Conservation (phyloP, 1,140 invertebrate species). For the Drosophila azteca region DNA sequence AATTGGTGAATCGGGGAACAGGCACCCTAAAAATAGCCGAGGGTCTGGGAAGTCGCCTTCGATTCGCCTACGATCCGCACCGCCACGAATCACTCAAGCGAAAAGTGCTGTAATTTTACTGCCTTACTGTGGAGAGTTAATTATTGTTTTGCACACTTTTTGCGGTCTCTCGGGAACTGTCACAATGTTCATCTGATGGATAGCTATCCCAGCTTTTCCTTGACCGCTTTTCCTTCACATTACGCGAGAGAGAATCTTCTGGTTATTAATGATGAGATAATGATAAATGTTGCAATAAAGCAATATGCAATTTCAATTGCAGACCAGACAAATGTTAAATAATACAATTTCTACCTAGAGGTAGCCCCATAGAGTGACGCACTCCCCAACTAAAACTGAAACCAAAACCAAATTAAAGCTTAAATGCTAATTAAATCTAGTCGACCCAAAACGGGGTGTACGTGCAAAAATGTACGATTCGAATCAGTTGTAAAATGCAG, state of each 20-base stretch:
- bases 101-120: conserved; percentile 52
- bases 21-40: conserved; percentile 55
- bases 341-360: conserved; percentile 31
- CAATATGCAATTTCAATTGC: conserved; percentile 2
- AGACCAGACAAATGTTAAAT: conserved; percentile 45
- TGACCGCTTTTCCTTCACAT: conserved; percentile 14
- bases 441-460: conserved; percentile 28
- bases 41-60: conserved; percentile 9
- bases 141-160: conserved; percentile 41
- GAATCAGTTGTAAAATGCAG: conserved; percentile 48
- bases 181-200: conserved; percentile 12
- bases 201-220: no score
- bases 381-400: background rate
- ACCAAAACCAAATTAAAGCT: conserved; percentile 36
- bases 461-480: conserved; percentile 59
- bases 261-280: conserved; percentile 17
- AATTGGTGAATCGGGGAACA: no score
- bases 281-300: background rate
- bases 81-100: conserved; percentile 29
- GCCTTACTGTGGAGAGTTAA: conserved; percentile 18
- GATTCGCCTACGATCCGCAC: background rate
- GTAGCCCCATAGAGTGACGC: conserved; percentile 8
- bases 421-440: conserved; percentile 50
- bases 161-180: conserved; percentile 31
- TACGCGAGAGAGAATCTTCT: background rate